Evolutionary conservation across 2,113 vertebrate genomes (phyloP), one percentile per base, ranked within the genome.

Genomic region (Mus pahari): DNA sequence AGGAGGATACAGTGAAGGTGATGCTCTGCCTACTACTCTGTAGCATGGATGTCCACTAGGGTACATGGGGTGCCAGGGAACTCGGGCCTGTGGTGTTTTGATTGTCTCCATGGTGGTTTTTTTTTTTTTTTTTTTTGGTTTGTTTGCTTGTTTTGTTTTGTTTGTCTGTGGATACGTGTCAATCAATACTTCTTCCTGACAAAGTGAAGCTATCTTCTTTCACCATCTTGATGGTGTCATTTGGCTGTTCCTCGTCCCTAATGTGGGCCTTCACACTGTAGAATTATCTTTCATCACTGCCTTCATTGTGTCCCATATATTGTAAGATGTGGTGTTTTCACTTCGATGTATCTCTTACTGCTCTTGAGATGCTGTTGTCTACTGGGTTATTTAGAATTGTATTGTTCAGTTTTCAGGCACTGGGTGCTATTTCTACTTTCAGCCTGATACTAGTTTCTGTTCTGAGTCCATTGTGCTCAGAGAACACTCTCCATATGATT

Each of bases 221-320:
- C 42, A 19, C n/a, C 64, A 82, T 58, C 42, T 71, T 58, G 17
- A 31, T 33, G 39, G 48, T 31, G 22, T 74, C 68, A 84, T 48
- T 26, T 84, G 66, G 19, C 39, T 24, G 71, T 55, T 73, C 11
- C 28, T 64, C 24, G 9, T 42, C 39, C 42, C 84, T 93, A 75
- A 83, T 70, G 13, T 28, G 83, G 82, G 36, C 19, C 86, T 75
- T 64, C 55, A 53, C 66, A 36, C 50, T 87, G 42, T 55, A 62
- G 48, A 74, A 83, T 87, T 88, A 92, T 77, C 55, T 96, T 58
- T 95, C 48, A 75, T 26, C 26, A 26, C 42, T 53, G 31, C n/a
- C 89, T 94, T 96, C 89, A 16, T 24, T 88, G 45, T 39, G 42
- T 33, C 48, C 78, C 7, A 19, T 70, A 33, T 50, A 22, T 70